Evolutionary conservation across 2,888 invertebrate species (phyloP), one percentile per base, ranked within the genome.

Genomic region (Amorpha juglandis): DNA sequence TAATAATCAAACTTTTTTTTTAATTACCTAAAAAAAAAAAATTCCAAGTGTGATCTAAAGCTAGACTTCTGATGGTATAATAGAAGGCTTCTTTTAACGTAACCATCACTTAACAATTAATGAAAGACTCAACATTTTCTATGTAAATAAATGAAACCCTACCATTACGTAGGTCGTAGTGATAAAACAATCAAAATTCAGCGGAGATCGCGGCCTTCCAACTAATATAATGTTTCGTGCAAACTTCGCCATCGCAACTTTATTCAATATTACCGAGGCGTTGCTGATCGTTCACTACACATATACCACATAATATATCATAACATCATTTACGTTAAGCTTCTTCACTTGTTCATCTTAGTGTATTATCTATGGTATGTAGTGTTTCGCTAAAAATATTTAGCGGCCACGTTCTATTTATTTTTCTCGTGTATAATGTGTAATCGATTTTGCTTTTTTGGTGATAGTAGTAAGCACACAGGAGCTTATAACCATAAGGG

Each of bases 171-270:
- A 47, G 51, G 53, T 68, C 68, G 69, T 69, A 76, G 74, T 83
- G 83, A 86, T 86, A 86, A 82, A 84, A 89, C 82, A 86, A 91
- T 91, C 88, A 87, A 88, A 89, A 91, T 91, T 91, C 90, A 79
- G 80, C 75, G 75, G 74, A 78, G 83, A 84, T 84, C 80, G 83
- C 82, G 74, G 69, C 78, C 76, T 71, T 77, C 83, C 77, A 89
- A 89, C 86, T 87, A 89, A 92, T 92, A 91, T 90, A 89, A 91
- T 92, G 90, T 90, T 91, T 86, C 86, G 81, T 76, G 79, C 82
- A 84, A 92, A 92, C 86, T 92, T 91, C 80, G 70, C 77, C 87
- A 90, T 87, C 82, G 72, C 81, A 92, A 92, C 91, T 92, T 66
- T 92, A 89, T 91, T 90, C 89, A 92, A 92, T 92, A 92, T 91